Evolutionary conservation across 2,888 invertebrate genomes (phyloP).

Genomic region (Amblyteles armatorius): DNA sequence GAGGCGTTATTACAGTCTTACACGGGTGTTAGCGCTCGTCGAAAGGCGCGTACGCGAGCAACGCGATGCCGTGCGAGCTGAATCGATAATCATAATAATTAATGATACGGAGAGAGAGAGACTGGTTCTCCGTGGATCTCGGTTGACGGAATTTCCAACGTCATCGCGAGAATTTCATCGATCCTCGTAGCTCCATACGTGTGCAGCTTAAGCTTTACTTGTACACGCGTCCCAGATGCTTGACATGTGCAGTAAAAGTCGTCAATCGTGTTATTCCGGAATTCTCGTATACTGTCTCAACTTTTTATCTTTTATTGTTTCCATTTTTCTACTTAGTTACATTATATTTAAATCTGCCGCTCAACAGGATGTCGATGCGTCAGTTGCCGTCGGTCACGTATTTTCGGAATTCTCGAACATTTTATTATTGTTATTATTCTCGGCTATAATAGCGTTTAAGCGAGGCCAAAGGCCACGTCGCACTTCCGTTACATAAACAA

Average conservation of each 20-base stretch:
- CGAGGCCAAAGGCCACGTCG: background rate
- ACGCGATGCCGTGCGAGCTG: background rate
- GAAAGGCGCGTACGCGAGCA: background rate
- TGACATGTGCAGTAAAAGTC: too few species aligned
- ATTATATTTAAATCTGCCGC: too few species aligned
- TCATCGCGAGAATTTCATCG: background rate
- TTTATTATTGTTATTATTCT: too few species aligned
- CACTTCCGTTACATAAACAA: constrained; percentile 25
- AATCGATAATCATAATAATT: constrained; percentile 31
- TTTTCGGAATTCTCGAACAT: too few species aligned
- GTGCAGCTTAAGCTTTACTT: too few species aligned
- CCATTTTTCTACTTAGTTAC: too few species aligned
- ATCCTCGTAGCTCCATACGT: background rate
- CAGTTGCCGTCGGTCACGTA: too few species aligned
- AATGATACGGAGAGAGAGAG: background rate
- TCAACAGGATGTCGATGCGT: too few species aligned
- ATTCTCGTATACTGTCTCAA: too few species aligned
- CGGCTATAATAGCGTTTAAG: background rate
- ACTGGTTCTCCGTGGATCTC: background rate
- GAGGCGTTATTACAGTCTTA: constrained; percentile 9
- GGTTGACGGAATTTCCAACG: background rate
- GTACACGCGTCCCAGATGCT: too few species aligned
- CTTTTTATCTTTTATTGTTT: too few species aligned
- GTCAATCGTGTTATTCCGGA: too few species aligned
- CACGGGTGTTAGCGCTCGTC: constrained; percentile 3